Evolutionary conservation across 2,888 invertebrate genomes (phyloP), one percentile per base, ranked within the genome.

Genomic region (Tupiocoris notatus): DNA sequence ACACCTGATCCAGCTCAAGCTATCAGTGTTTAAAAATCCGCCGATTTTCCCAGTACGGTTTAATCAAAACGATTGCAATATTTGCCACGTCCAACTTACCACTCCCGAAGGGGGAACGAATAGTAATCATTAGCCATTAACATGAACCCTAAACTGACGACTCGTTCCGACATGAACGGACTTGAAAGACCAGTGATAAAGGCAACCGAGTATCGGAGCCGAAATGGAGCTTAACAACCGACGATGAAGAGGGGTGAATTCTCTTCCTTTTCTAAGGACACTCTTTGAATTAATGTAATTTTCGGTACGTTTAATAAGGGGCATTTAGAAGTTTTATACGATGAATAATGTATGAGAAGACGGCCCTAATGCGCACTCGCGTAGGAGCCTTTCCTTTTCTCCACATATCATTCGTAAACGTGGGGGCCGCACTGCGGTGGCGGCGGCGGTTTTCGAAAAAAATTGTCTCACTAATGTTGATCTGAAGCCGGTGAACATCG

Each of bases 271-370:
- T 75, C 66, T 75, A 59, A 66, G 66, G 75, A 75, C 75, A 75
- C 75, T 65, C 59, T 75, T 66, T 58, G 76, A 76, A 76, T 76
- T 76, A 76, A 76, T 76, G 76, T 76, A 76, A 76, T 76, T 76
- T 76, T 76, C 76, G 76, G 76, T 76, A 76, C 76, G 68, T 76
- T 76, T 76, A 76, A 76, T 76, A 76, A 76, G 76, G 68, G 76
- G 76, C 76, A 76, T 76, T 76, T 73, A 76, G 65, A 70, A 54
- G 76, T 76, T 76, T n/a, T 76, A 68, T 76, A 58, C 63, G 62
- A 68, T 76, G 76, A 76, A 76, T 76, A 76, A 76, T 76, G 64
- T 63, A 76, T 76, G 68, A 68, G 76, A 59, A 39, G 39, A 12
- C 65, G 68, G 62, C 68, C 65, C 62, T 65, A 75, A 76, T 76